phyloP scores from a whole-genome alignment of 2,888 invertebrate genomes.

The Auanema freiburgensis region DNA sequence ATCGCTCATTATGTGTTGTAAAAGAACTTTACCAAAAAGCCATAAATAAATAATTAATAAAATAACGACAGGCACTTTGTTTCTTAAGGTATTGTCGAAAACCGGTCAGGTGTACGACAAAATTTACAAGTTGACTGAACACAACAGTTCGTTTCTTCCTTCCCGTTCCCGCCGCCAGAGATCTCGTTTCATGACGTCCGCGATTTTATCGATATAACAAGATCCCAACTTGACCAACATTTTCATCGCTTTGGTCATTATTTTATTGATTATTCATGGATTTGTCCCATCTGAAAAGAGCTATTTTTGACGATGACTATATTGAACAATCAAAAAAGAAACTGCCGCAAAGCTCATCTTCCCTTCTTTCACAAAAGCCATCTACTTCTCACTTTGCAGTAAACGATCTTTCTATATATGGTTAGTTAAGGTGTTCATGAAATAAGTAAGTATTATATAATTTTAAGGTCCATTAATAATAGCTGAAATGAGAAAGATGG shows the following conservation, averaged over 20 bases:
- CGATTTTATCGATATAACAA: slow-evolving; percentile 11
- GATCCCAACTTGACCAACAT: background rate
- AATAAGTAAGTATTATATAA: no score
- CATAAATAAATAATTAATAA: no score
- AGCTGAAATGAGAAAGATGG: no score
- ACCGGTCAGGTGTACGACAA: background rate
- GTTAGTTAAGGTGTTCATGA: no score
- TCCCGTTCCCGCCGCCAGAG: slow-evolving; percentile 1
- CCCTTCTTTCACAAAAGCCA: background rate
- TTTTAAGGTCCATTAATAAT: no score
- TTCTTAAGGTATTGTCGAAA: slow-evolving; percentile 2
- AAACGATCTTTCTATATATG: no score
- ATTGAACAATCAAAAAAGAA: no score
- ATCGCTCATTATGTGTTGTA: slow-evolving; percentile 6
- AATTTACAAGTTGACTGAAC: background rate
- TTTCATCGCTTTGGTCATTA: background rate
- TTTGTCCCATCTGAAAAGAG: no score
- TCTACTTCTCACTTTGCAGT: background rate
- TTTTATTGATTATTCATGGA: slow-evolving; percentile 5
- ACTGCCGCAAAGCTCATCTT: background rate
- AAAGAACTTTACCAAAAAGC: slow-evolving; percentile 12
- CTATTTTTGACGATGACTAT: no score
- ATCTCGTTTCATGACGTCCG: slow-evolving; percentile 2
- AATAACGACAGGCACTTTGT: no score
- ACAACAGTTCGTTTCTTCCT: background rate